Base-by-base conservation (phyloP, 2,113 vertebrate species). In the Oophaga pumilio region DNA sequence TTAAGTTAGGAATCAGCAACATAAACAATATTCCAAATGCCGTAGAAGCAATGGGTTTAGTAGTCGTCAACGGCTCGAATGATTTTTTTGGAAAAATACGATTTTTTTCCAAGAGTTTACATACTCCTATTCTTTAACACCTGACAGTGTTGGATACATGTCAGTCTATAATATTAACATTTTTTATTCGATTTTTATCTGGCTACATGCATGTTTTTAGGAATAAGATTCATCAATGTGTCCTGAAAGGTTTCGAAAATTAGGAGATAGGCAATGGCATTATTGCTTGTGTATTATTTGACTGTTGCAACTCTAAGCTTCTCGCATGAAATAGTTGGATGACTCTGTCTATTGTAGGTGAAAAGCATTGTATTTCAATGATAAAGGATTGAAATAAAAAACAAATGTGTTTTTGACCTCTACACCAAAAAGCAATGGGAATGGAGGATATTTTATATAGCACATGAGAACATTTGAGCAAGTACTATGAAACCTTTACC, bases 361-460 rank as follows among this genome's bases (percentile, higher is more conserved):
- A 81, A 73, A 82, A 62, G 43, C 49, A n/a, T 50, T 82, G 20
- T 20, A 2, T 64, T 59, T 82, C 50, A 24, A 68, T 33, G 50
- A 76, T 52, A 66, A 64, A 76, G 11, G 9, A 59, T 76, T 62
- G 20, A 64, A 74, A 76, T 52, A n/a, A 85, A 73, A 81, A 81
- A 81, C 50, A 87, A 82, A 60, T 80, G 77, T 81, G 18, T 52
- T 26, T 69, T 26, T 60, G 14, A 87, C 24, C 43, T 43, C 76
- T 52, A 76, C 78, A 81, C 14, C 18, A 15, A 76, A 88, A 76
- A 62, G 43, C 50, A 77, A 77, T 81, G 53, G 43, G 18, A 76
- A 82, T 87, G 56, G 76, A 26, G 53, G 43, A 28, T 33, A 20
- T 57, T 69, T 26, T 82, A 62, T 74, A 60, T 33, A 74, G 56